phyloP scores from a whole-genome alignment of 2,888 invertebrate genomes.

The Chymomyza caudatula region DNA sequence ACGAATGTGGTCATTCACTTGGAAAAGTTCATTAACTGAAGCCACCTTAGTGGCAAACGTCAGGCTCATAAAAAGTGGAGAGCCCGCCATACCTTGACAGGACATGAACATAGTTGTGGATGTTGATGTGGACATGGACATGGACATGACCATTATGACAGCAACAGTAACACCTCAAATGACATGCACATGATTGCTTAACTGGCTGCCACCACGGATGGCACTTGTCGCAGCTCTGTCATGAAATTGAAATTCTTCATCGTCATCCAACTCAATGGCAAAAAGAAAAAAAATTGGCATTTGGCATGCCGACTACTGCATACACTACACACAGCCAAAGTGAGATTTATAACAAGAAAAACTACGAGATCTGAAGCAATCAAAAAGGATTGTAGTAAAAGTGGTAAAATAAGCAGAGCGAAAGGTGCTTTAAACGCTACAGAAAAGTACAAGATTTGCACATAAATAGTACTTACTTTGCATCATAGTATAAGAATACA shows the following conservation, averaged over 20 bases:
- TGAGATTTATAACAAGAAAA: no score
- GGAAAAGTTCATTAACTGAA: slow-evolving; percentile 72
- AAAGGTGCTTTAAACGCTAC: no score
- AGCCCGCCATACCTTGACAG: slow-evolving; percentile 50
- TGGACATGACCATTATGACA: slow-evolving; percentile 52
- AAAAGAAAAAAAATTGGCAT: slow-evolving; percentile 10
- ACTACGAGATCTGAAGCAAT: no score
- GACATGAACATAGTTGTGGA: slow-evolving; percentile 2
- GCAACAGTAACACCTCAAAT: slow-evolving; percentile 55
- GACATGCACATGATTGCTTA: slow-evolving; percentile 50
- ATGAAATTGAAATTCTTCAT: slow-evolving; percentile 67
- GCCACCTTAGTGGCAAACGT: slow-evolving; percentile 17
- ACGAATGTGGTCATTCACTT: slow-evolving; percentile 68
- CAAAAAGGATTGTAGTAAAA: no score
- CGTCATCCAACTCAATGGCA: slow-evolving; percentile 51
- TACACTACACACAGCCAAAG: no score
- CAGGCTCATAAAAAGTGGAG: background rate
- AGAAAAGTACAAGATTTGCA: no score
- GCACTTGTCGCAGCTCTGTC: slow-evolving; percentile 15
- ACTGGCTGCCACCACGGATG: slow-evolving; percentile 36
- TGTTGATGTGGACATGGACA: slow-evolving; percentile 14
- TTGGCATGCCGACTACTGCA: slow-evolving; percentile 4
- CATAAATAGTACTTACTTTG: no score
- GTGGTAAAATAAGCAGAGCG: no score
- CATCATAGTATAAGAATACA: no score